Evolutionary conservation across 1,140 invertebrate genomes (phyloP).

Genomic region (Drosophila dunni): DNA sequence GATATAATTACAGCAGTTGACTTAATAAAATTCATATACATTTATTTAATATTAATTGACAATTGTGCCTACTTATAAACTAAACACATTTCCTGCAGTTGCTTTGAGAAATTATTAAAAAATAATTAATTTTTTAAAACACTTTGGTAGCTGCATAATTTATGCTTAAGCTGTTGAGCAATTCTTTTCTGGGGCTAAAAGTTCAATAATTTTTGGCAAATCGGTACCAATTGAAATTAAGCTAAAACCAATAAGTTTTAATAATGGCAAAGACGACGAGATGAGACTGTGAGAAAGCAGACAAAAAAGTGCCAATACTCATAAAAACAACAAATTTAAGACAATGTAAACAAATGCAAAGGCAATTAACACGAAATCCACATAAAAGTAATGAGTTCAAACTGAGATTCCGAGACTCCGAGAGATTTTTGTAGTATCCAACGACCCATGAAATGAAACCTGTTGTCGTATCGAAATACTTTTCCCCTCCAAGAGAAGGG

Average conservation of each 20-base stretch:
- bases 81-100: too few relatives aligned
- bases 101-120: too few relatives aligned
- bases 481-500: background rate
- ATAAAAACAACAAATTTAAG: constrained; percentile 68
- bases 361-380: constrained; percentile 76
- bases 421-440: background rate
- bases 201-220: constrained; percentile 7
- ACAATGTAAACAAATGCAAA: constrained; percentile 77
- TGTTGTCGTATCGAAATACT: constrained; percentile 20
- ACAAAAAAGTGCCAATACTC: constrained; percentile 47
- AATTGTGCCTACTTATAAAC: too few relatives aligned
- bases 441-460: constrained; percentile 60
- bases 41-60: too few relatives aligned
- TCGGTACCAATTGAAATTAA: constrained; percentile 39
- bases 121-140: too few relatives aligned
- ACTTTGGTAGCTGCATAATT: too few relatives aligned
- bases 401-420: constrained; percentile 20
- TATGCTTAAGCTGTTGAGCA: too few relatives aligned
- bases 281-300: constrained; percentile 63
- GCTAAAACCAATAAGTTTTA: constrained; percentile 44
- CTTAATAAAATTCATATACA: too few relatives aligned
- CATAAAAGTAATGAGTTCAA: constrained; percentile 78
- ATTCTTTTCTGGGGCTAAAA: too few relatives aligned
- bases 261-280: constrained; percentile 42
- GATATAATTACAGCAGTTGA: too few relatives aligned